phyloP scores from a whole-genome alignment of 2,888 invertebrate genomes.

The Eupeodes luniger region DNA sequence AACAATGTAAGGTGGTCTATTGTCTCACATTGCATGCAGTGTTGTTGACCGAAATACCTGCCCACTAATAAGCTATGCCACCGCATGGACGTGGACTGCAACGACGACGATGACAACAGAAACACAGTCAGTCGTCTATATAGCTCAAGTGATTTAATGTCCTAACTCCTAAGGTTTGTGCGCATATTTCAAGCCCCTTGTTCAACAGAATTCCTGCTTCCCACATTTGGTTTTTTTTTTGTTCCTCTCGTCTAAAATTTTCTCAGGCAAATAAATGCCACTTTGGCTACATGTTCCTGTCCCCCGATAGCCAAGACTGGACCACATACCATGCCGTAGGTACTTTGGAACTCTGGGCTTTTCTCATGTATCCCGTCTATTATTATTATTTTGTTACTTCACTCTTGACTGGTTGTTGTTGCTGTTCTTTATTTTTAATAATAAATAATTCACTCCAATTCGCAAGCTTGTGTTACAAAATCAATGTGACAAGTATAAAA shows the following conservation, averaged over 20 bases:
- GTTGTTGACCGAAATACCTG: slow-evolving; percentile 52
- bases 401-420: slow-evolving; percentile 19
- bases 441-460: slow-evolving; percentile 65
- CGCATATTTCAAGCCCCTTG: slow-evolving; percentile 49
- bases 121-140: slow-evolving; percentile 38
- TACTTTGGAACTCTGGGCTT: slow-evolving; percentile 45
- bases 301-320: slow-evolving; percentile 63
- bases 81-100: not conserved
- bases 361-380: slow-evolving; percentile 29
- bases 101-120: slow-evolving; percentile 1
- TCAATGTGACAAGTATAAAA: slow-evolving; percentile 71
- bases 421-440: slow-evolving; percentile 10
- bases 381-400: not conserved
- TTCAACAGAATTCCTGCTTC: slow-evolving; percentile 51
- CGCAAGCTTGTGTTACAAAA: slow-evolving; percentile 65
- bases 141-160: slow-evolving; percentile 66
- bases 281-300: slow-evolving; percentile 62
- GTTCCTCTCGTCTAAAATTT: slow-evolving; percentile 34
- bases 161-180: slow-evolving; percentile 58
- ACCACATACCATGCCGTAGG: slow-evolving; percentile 60
- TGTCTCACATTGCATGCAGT: slow-evolving; percentile 38
- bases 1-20: slow-evolving; percentile 41
- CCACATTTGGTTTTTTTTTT: slow-evolving; percentile 44
- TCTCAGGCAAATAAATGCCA: slow-evolving; percentile 42
- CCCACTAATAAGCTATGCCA: slow-evolving; percentile 44